Evolutionary conservation across 64 coral and sea anemone genomes (phyloP).

Genomic region (Catalaphyllia jardinei): DNA sequence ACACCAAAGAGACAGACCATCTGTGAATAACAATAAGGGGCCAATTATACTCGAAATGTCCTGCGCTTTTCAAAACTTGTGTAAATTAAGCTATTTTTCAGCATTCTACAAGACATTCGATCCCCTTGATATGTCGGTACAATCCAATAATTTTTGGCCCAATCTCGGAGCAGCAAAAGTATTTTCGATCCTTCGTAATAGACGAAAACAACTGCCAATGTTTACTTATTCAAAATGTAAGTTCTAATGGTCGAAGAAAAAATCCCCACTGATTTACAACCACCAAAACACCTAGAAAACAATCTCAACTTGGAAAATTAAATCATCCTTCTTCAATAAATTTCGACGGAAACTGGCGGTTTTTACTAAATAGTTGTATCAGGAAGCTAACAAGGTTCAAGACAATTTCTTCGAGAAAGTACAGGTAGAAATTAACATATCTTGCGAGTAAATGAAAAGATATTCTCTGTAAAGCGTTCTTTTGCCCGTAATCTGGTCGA

Average conservation of each 20-base stretch:
- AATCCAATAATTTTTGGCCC: neutral
- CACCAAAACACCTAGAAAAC: neutral
- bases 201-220: slow-evolving; percentile 38
- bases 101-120: neutral
- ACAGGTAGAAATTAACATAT: slow-evolving; percentile 50
- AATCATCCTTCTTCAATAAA: slow-evolving; percentile 5
- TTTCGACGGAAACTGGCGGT: neutral
- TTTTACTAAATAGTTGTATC: neutral
- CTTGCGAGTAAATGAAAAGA: neutral
- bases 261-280: slow-evolving; percentile 18
- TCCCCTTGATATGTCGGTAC: neutral
- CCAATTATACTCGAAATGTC: slow-evolving; percentile 30
- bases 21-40: slow-evolving; percentile 42
- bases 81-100: slow-evolving; percentile 4
- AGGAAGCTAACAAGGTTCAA: slow-evolving; percentile 22
- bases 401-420: slow-evolving; percentile 36
- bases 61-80: slow-evolving; percentile 11
- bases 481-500: neutral
- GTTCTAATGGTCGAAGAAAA: slow-evolving; percentile 27
- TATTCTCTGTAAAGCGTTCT: slow-evolving; percentile 16
- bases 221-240: slow-evolving; percentile 53
- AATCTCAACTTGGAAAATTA: neutral
- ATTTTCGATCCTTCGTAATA: slow-evolving; percentile 13
- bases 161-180: neutral
- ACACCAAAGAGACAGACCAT: slow-evolving; percentile 43